Conservation (phyloP, 1,140 invertebrate genomes). For the Sitobion miscanthi region DNA sequence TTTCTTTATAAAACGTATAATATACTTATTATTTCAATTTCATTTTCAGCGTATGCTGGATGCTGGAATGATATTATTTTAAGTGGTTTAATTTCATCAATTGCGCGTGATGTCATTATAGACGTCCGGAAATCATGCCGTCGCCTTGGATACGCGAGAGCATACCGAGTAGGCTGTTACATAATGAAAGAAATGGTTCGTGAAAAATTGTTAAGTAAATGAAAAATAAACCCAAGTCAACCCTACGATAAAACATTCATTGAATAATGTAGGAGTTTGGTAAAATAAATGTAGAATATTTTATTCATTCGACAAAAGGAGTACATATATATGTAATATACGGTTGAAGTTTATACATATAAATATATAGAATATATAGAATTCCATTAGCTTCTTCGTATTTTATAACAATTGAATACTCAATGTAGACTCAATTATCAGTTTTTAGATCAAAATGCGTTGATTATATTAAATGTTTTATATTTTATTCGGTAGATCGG, state of each 20-base stretch:
- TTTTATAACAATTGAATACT: background rate
- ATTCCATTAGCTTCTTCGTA: background rate
- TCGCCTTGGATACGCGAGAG: slow-evolving; percentile 12
- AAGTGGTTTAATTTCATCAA: slow-evolving; percentile 37
- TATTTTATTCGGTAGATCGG: background rate
- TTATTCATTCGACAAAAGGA: slow-evolving; percentile 2
- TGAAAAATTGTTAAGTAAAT: slow-evolving; percentile 30
- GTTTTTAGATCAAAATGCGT: background rate
- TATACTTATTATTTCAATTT: background rate
- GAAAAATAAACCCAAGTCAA: slow-evolving; percentile 21
- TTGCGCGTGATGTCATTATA: background rate
- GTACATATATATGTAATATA: background rate
- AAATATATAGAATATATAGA: background rate
- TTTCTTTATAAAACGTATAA: background rate
- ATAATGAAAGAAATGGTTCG: slow-evolving; percentile 28
- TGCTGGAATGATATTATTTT: background rate
- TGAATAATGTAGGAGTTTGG: slow-evolving; percentile 22
- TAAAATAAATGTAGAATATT: slow-evolving; percentile 36
- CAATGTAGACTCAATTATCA: background rate
- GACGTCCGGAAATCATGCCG: slow-evolving; percentile 9
- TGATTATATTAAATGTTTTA: background rate
- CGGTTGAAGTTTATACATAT: background rate
- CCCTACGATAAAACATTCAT: background rate
- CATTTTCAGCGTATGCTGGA: background rate
- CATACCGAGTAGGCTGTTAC: background rate